Evolutionary conservation across 2,888 invertebrate species (phyloP).

Genomic region (Stegophylla sp.): DNA sequence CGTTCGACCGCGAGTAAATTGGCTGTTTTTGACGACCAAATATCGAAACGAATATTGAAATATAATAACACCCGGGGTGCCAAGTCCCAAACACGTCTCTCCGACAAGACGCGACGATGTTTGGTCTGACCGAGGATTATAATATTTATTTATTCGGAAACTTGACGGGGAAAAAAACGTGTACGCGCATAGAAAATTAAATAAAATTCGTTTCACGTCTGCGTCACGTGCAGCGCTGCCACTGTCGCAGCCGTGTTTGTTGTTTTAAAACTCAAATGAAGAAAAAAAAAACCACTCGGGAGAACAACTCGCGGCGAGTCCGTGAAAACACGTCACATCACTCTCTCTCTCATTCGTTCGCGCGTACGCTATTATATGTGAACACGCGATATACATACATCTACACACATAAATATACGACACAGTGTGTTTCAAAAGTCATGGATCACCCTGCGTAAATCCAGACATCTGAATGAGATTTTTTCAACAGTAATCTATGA

Average conservation of each 20-base stretch:
- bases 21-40: too few species aligned
- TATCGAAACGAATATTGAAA: too few species aligned
- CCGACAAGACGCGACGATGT: too few species aligned
- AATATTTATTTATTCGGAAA: too few species aligned
- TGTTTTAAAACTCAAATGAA: constrained; percentile 5
- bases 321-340: constrained; percentile 13
- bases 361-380: neutral
- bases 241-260: neutral
- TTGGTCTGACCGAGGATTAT: too few species aligned
- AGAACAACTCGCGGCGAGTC: neutral
- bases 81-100: too few species aligned
- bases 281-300: constrained; percentile 3
- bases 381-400: neutral
- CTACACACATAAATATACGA: neutral
- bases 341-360: constrained; percentile 32
- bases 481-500: too few species aligned
- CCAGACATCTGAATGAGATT: too few species aligned
- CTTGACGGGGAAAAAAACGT: neutral
- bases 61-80: too few species aligned
- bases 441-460: too few species aligned
- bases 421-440: too few species aligned
- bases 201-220: constrained; percentile 17
- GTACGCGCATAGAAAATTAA: neutral
- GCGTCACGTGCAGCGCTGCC: neutral
- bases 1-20: too few species aligned